A percentile compares a stretch with the other conserved stretches of the same genome.
Conservation (phyloP, 2,113 vertebrate species). For the Tinamus guttatus region DNA sequence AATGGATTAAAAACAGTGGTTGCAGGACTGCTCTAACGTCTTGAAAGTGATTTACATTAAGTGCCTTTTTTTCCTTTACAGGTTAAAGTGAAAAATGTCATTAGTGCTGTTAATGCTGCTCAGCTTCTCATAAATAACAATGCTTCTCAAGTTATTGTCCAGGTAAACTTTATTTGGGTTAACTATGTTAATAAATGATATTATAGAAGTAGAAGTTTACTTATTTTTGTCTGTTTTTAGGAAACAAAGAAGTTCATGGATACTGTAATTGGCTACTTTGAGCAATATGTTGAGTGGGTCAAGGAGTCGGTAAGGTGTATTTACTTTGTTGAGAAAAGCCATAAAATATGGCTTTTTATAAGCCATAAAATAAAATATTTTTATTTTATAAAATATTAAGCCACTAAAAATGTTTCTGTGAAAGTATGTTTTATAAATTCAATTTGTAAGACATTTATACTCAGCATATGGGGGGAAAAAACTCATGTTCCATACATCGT, state of each 20-base stretch:
- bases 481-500: not conserved
- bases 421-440: not conserved
- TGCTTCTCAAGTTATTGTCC: slow-evolving; percentile 79
- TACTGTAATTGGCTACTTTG: slow-evolving; percentile 87
- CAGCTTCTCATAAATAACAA: slow-evolving; percentile 88
- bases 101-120: slow-evolving; percentile 82
- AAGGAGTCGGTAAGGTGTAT: slow-evolving; percentile 85
- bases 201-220: not conserved
- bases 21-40: not conserved
- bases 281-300: slow-evolving; percentile 89
- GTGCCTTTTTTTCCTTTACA: slow-evolving; percentile 32
- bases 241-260: slow-evolving; percentile 85
- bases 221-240: slow-evolving; percentile 48
- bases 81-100: slow-evolving; percentile 82
- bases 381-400: not conserved
- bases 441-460: not conserved
- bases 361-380: too few relatives aligned
- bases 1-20: not conserved
- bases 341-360: too few relatives aligned
- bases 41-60: not conserved
- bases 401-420: not conserved
- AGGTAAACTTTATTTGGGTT: slow-evolving; percentile 74
- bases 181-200: not conserved
- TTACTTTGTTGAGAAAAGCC: not conserved
- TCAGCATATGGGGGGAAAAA: not conserved